Evolutionary conservation across 2,113 vertebrate genomes (phyloP), one percentile per base, ranked within the genome.

Genomic region (Dicentrarchus labrax): DNA sequence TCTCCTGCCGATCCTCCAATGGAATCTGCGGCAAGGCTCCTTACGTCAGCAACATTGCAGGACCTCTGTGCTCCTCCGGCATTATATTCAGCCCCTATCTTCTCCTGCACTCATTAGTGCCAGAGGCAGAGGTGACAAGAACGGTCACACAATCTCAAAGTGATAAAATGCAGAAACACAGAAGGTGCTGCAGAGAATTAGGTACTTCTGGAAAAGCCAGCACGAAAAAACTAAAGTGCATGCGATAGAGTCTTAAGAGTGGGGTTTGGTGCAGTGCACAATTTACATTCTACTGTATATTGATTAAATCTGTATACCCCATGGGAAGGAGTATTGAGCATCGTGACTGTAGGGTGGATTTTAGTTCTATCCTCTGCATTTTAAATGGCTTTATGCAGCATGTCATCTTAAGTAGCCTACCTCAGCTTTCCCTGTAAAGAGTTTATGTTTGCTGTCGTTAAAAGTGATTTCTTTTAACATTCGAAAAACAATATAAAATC

Each of bases 211-310:
- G 80, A 86, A 66, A 84, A 82, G 50, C 73, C 71, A 81, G 81
- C 78, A 84, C 80, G 86, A 76, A 86, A 82, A 86, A 82, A 85
- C 76, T 76, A 80, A 76, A 87, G 56, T 86, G 71, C 59, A 79
- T 66, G 73, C 19, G 24, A 90, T 86, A 88, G 13, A 91, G 82
- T 85, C 78, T 85, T 86, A 81, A 89, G 73, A 88, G 78, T 68
- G 76, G 54, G 61, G 36, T 90, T 94, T 95, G 93, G 88, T 94
- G 94, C 94, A 95, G 86, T 93, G 93, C 91, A 94, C 89, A 93
- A 93, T 94, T 94, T 92, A 93, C 90, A 93, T 94, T 91, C 88
- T 88, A 91, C 90, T 91, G 90, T 93, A 88, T 94, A 94, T 93
- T 91, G 94, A 94, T 94, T 92, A 82, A 87, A 88, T 92, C 88